Evolutionary conservation across 2,888 invertebrate genomes (phyloP).

Genomic region (Lycophotia porphyrea): DNA sequence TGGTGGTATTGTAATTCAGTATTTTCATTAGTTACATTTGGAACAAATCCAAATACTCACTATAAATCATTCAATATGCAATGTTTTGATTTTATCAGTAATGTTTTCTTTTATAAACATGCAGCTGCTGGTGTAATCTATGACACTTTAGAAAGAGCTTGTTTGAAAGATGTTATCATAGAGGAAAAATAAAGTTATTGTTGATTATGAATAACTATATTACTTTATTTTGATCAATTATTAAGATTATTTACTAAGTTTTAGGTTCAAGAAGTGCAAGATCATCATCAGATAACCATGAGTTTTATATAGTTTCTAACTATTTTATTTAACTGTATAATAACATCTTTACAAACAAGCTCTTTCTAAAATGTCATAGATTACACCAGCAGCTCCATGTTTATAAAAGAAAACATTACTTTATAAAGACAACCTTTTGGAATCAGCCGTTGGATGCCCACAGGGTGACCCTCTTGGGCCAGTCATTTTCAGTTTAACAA

Average conservation of each 20-base stretch:
- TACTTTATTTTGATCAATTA: background rate
- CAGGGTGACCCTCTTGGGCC: too few relatives aligned
- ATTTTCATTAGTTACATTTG: conserved; percentile 10
- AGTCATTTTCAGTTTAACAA: too few relatives aligned
- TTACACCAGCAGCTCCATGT: background rate
- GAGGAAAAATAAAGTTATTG: background rate
- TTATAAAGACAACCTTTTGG: too few relatives aligned
- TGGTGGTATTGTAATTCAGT: background rate
- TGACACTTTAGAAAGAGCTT: too few relatives aligned
- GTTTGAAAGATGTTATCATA: background rate
- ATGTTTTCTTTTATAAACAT: background rate
- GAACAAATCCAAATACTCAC: conserved; percentile 18
- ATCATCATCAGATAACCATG: background rate
- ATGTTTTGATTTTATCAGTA: conserved; percentile 10
- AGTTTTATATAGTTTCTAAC: too few relatives aligned
- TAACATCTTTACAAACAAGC: background rate
- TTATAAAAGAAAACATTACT: background rate
- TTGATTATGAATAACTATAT: background rate
- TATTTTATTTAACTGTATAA: too few relatives aligned
- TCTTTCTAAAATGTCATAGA: background rate
- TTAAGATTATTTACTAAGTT: background rate
- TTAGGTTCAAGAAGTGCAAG: background rate
- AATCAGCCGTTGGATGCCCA: too few relatives aligned
- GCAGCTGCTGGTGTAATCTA: background rate
- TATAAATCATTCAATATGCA: conserved; percentile 7